phyloP scores from a whole-genome alignment of 2,113 vertebrate species.

The Odocoileus hemionus region DNA sequence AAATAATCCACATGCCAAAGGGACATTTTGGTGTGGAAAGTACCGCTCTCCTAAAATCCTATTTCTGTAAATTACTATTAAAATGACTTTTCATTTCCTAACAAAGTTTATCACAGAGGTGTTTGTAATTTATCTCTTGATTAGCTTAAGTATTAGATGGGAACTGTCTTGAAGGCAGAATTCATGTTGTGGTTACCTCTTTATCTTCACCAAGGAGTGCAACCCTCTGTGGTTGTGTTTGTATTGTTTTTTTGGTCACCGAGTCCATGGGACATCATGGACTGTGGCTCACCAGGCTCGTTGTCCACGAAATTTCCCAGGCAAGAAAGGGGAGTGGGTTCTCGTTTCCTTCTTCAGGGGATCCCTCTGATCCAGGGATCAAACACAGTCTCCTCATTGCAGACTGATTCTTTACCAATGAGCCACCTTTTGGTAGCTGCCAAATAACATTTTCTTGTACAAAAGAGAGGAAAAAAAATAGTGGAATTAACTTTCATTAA shows the following conservation, averaged over 20 bases:
- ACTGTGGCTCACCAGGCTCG: fast-evolving
- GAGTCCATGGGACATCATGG: neutral
- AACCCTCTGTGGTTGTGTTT: neutral
- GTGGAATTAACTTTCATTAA: neutral
- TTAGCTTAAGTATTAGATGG: neutral
- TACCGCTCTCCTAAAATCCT: neutral
- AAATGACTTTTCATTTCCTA: neutral
- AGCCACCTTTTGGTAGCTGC: neutral
- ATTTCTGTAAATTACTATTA: neutral
- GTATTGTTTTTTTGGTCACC: neutral
- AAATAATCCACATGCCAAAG: neutral
- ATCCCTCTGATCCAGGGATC: neutral
- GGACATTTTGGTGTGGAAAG: neutral
- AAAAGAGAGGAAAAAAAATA: neutral
- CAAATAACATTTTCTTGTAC: neutral
- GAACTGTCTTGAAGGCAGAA: neutral
- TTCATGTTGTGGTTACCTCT: neutral
- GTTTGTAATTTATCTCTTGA: neutral
- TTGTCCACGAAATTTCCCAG: neutral
- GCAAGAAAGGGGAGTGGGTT: neutral
- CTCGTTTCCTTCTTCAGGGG: neutral
- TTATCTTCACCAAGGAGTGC: neutral
- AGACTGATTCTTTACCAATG: neutral
- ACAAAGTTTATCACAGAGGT: neutral
- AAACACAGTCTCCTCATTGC: neutral